Evolutionary conservation across 2,797 vertebrate genomes (phyloP), one percentile per base, ranked within the genome.

Genomic region (Centroberyx gerrardi): DNA sequence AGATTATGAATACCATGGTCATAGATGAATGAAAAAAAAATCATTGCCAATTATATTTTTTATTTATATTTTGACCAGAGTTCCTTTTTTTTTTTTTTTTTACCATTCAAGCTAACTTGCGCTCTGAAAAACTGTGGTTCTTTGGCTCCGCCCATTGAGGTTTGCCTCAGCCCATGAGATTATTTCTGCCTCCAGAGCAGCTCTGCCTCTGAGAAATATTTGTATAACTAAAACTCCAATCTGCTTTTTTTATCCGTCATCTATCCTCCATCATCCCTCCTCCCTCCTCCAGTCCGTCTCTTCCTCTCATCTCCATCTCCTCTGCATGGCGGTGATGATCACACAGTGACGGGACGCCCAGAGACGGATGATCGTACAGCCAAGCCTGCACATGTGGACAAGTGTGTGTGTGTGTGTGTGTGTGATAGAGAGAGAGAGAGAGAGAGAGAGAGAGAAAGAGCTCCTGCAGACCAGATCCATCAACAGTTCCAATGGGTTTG

Each of bases 401-500:
- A 7, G 64, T 71, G 72, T 54, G 78, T 62, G 49, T 48, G 74
- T 71, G 61, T 79, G 72, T 69, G 52, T 74, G 18, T 62, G 52
- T 52, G 59, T 58, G 56, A 28, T 12, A 31, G 42, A 4, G 61
- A 49, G 13, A 63, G 61, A 28, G 67, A 54, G 55, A 55, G 49
- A 54, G 70, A 14, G 58, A 56, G 55, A 4, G 17, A 13, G 58
- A 49, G 61, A 74, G 73, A 46, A 72, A 68, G 22, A 70, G 92
- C 93, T 95, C 94, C 95, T 82, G 92, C 96, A 97, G 96, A 96
- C 96, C 95, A 96, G 94, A 97, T 98, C 96, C 95, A 96, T 98
- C 97, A 97, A 93, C 94, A 94, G 90, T 93, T 95, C 95, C 94
- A 96, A 99, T 99, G 97, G 95, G 96, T 98, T 97, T 98, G 97